phyloP scores from a whole-genome alignment of 2,113 vertebrate species.

The Misgurnus anguillicaudatus region DNA sequence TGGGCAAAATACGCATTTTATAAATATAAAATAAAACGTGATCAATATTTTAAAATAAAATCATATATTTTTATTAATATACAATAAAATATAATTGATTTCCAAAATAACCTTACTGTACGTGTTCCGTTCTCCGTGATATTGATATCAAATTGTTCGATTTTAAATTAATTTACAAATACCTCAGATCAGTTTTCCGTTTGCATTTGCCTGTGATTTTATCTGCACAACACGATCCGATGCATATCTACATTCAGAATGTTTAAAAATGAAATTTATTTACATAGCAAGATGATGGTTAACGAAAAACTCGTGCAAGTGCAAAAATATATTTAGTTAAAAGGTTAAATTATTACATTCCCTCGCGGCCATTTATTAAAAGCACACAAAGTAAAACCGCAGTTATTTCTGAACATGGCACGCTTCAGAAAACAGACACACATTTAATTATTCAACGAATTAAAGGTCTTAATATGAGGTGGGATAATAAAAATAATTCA shows the following conservation, averaged over 20 bases:
- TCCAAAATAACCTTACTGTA: too few relatives aligned
- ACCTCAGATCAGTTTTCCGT: neutral
- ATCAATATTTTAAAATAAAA: too few relatives aligned
- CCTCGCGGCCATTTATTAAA: neutral
- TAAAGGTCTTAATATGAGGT: neutral
- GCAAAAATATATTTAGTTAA: neutral
- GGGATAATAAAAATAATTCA: neutral
- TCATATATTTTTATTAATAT: too few relatives aligned
- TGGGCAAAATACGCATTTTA: too few relatives aligned
- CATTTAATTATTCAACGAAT: neutral
- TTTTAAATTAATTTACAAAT: neutral
- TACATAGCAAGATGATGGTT: neutral
- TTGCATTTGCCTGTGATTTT: neutral
- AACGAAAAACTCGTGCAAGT: neutral
- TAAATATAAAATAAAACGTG: neutral
- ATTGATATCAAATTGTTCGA: neutral
- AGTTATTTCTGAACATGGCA: neutral
- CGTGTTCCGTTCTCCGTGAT: neutral
- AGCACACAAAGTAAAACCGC: neutral
- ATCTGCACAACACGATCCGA: neutral
- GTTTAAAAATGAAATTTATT: neutral
- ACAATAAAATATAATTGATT: neutral
- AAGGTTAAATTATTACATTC: neutral
- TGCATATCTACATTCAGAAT: neutral
- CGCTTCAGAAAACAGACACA: neutral